These are phyloP conservation scores for Onchidella celtica DNA, from an alignment of 2,888 invertebrate species.

Conservation along the genomic window DNA sequence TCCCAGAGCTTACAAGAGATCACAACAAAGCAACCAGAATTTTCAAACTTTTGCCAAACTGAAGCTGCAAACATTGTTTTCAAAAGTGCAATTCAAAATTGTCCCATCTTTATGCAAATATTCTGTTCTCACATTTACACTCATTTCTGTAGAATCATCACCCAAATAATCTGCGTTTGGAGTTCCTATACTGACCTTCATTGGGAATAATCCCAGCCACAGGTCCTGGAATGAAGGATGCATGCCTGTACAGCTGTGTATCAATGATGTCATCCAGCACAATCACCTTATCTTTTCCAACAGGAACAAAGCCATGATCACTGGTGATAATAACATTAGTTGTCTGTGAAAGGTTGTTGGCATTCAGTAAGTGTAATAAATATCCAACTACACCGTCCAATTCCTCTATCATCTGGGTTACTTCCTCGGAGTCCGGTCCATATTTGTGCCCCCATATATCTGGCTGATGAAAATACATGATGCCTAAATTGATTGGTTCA, in stretches of 20 bases:
- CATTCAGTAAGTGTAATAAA: conserved; percentile 81
- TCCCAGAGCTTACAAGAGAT: too few relatives aligned
- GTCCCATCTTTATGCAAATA: too few relatives aligned
- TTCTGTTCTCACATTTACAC: too few relatives aligned
- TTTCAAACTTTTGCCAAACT: too few relatives aligned
- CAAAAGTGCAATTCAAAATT: too few relatives aligned
- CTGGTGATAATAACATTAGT: conserved; percentile 86
- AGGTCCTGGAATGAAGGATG: conserved; percentile 82
- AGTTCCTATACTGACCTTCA: conserved; percentile 62
- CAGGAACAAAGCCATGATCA: conserved; percentile 87
- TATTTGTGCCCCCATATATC: conserved; percentile 84
- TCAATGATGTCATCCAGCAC: conserved; percentile 65
- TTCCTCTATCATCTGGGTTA: conserved; percentile 82
- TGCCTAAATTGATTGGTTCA: conserved; percentile 86
- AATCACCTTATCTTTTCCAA: conserved; percentile 73
- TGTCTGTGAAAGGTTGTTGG: conserved; percentile 81
- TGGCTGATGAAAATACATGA: conserved; percentile 87
- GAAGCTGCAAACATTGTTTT: too few relatives aligned
- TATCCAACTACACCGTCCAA: conserved; percentile 81
- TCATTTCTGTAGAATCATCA: too few relatives aligned
- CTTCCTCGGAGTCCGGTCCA: conserved; percentile 80
- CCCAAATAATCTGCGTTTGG: too few relatives aligned
- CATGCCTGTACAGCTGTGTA: conserved; percentile 69
- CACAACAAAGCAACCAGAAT: too few relatives aligned
- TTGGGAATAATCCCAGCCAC: conserved; percentile 84